Evolutionary conservation across 2,113 vertebrate species (phyloP).

Genomic region (Hemiscyllium ocellatum): DNA sequence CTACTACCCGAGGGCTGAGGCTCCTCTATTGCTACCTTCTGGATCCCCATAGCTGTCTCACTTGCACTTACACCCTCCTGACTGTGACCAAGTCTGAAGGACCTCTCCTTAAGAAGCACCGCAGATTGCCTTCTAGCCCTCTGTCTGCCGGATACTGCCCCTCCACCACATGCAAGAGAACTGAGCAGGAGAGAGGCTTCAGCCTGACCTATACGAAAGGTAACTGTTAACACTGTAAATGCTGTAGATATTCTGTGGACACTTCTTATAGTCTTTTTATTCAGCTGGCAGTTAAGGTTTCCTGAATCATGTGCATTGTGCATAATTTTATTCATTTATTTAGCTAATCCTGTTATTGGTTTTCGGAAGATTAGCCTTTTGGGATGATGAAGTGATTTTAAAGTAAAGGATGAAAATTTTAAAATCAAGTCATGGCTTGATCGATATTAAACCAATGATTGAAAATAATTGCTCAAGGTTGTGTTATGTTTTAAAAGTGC

Average conservation of each 20-base stretch:
- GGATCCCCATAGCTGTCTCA: too few species aligned
- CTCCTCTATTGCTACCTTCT: too few species aligned
- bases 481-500: neutral
- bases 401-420: too few species aligned
- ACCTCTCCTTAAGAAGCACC: too few species aligned
- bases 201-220: neutral
- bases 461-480: neutral
- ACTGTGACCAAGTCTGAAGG: too few species aligned
- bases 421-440: too few species aligned
- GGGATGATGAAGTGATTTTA: too few species aligned
- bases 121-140: too few species aligned
- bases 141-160: too few species aligned
- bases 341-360: neutral
- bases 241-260: neutral
- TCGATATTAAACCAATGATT: neutral
- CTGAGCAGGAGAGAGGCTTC: neutral
- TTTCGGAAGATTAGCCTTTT: too few species aligned
- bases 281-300: neutral
- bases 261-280: neutral
- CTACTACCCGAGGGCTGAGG: too few species aligned
- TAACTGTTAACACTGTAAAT: neutral
- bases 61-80: too few species aligned
- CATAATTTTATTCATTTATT: neutral
- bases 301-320: neutral
- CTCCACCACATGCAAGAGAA: neutral